These are phyloP conservation scores for Trematomus bernacchii DNA, from an alignment of 2,797 vertebrate species.

Conservation along the genomic window DNA sequence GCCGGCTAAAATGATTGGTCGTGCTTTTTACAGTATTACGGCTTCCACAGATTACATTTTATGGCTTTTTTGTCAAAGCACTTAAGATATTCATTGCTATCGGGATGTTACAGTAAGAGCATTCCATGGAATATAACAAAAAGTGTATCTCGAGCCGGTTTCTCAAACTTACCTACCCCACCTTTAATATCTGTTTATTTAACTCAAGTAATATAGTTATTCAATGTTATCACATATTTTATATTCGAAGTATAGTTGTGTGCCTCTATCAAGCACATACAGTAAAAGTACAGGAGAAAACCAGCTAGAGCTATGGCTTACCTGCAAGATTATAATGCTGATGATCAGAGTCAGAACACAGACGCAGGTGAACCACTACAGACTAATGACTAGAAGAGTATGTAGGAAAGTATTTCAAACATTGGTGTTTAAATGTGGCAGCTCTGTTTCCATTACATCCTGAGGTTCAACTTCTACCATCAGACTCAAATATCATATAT, in stretches of 20 bases:
- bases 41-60: too few relatives aligned
- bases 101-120: too few relatives aligned
- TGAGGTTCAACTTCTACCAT: constrained; percentile 50
- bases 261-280: constrained; percentile 30
- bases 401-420: constrained; percentile 37
- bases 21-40: too few relatives aligned
- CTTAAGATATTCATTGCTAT: too few relatives aligned
- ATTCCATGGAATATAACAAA: too few relatives aligned
- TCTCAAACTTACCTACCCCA: too few relatives aligned
- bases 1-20: too few relatives aligned
- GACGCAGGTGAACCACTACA: constrained; percentile 32
- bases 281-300: constrained; percentile 40
- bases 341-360: constrained; percentile 36
- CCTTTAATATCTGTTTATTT: too few relatives aligned
- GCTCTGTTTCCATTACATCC: constrained; percentile 52
- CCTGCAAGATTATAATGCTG: constrained; percentile 39
- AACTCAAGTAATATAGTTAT: too few relatives aligned
- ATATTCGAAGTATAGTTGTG: neutral
- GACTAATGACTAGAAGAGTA: constrained; percentile 24
- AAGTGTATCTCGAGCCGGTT: too few relatives aligned
- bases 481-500: constrained; percentile 31
- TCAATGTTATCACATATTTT: too few relatives aligned
- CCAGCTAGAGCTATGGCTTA: constrained; percentile 52
- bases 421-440: constrained; percentile 16
- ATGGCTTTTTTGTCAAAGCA: too few relatives aligned